Percentiles rank a stretch among this genome's conserved stretches.
Conservation (phyloP, 2,113 vertebrate genomes). For the Notothenia coriiceps region DNA sequence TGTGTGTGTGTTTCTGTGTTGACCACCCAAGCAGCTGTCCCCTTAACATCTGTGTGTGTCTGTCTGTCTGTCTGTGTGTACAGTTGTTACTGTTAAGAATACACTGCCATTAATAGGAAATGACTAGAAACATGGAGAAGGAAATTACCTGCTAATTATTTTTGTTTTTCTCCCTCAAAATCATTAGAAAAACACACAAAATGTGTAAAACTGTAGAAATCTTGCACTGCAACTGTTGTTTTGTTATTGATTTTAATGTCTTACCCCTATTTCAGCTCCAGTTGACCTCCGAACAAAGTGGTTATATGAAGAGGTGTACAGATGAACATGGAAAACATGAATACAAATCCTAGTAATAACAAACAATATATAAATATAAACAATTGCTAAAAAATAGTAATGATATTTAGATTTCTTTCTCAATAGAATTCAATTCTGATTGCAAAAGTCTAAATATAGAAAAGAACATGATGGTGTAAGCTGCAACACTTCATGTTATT, state of each 20-base stretch:
- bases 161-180: neutral
- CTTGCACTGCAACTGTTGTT: neutral
- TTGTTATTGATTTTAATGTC: neutral
- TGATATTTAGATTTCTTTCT: no score
- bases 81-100: neutral
- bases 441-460: no score
- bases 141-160: neutral
- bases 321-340: no score
- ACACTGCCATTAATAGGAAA: neutral
- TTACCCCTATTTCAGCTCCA: neutral
- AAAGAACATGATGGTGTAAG: no score
- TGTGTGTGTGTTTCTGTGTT: slow-evolving; percentile 2
- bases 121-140: neutral
- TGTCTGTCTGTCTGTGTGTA: neutral
- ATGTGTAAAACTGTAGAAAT: neutral
- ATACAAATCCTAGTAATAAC: no score
- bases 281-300: no score
- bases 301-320: no score
- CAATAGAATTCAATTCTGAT: no score
- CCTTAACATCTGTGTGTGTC: neutral
- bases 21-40: slow-evolving; percentile 11
- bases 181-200: neutral
- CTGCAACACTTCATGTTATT: no score
- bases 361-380: no score
- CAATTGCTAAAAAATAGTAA: no score